Evolutionary conservation across 2,888 invertebrate genomes (phyloP).

Genomic region (Stenolophus ochropezus): DNA sequence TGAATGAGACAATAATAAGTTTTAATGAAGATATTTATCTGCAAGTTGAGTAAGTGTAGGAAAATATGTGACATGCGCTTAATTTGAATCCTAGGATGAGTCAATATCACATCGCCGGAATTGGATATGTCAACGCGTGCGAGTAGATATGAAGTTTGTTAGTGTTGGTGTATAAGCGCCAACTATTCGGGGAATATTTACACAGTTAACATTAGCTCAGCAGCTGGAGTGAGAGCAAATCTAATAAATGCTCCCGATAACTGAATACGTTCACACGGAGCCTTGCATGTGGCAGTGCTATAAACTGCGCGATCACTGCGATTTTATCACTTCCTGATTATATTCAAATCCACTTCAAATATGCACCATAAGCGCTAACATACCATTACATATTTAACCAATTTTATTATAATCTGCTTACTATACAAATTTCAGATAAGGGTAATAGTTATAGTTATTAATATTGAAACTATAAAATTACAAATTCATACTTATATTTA

Average conservation of each 20-base stretch:
- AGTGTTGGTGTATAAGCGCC: not conserved
- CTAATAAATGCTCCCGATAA: slow-evolving; percentile 15
- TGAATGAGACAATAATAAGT: not conserved
- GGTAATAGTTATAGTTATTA: not conserved
- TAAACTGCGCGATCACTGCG: not conserved
- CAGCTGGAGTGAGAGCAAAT: slow-evolving; percentile 1
- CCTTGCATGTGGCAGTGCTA: not conserved
- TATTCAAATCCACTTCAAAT: not conserved
- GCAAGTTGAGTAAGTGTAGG: not conserved
- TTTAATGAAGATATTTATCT: not conserved
- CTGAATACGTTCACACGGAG: not conserved
- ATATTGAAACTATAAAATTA: not conserved
- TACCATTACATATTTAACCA: not conserved
- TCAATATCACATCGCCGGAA: not conserved
- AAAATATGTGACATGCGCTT: not conserved
- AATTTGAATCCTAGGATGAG: not conserved
- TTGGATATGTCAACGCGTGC: not conserved
- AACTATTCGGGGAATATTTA: not conserved
- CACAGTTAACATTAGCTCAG: slow-evolving; percentile 7
- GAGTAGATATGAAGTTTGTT: not conserved
- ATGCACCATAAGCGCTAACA: slow-evolving; percentile 1
- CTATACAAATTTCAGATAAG: not conserved
- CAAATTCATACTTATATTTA: too few species aligned
- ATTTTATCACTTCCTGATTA: slow-evolving; percentile 1
- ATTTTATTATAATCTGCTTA: not conserved